Conservation (phyloP, 2,797 vertebrate species). For the Silurus aristotelis region DNA sequence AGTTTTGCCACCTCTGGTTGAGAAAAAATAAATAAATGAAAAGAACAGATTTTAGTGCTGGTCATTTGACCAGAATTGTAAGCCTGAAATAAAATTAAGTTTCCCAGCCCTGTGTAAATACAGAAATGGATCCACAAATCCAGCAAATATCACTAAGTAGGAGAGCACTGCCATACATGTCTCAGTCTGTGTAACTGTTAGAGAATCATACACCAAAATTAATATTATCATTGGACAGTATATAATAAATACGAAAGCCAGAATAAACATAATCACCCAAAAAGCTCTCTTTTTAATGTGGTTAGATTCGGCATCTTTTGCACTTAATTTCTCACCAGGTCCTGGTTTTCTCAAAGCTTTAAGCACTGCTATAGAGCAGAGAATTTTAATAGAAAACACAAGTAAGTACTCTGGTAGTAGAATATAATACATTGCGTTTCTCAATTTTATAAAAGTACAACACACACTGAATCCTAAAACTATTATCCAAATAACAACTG, state of each 20-base stretch:
- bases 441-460: not conserved
- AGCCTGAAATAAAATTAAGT: not conserved
- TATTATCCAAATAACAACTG: constrained; percentile 36
- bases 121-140: constrained; percentile 29
- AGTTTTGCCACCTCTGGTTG: too few relatives aligned
- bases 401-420: constrained; percentile 18
- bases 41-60: not conserved
- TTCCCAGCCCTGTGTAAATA: constrained; percentile 6
- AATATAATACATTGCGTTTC: not conserved
- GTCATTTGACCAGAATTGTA: not conserved
- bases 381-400: constrained; percentile 25
- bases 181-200: not conserved
- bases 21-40: too few relatives aligned
- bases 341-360: constrained; percentile 43
- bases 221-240: constrained; percentile 24
- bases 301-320: constrained; percentile 31
- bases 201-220: not conserved
- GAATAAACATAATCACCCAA: constrained; percentile 37
- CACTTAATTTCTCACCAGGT: not conserved
- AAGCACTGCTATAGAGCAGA: constrained; percentile 50
- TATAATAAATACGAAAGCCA: constrained; percentile 3
- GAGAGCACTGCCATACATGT: not conserved
- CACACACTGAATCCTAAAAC: not conserved
- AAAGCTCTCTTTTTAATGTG: constrained; percentile 41
- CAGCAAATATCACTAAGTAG: not conserved